Evolutionary conservation across 1,140 invertebrate species (phyloP).

Genomic region (Apis mellifera): Amel_HAv3.1 CM009931.2:24299001-24299500

Average conservation of each 20-base stretch:
- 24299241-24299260: constrained; percentile 83
- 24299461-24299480: no score
- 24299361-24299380: no score
- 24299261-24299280: constrained; percentile 85
- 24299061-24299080: no score
- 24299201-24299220: constrained; percentile 89
- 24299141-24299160: constrained; percentile 86
- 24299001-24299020: no score
- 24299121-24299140: constrained; percentile 83
- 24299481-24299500: no score
- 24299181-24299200: constrained; percentile 91
- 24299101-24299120: constrained; percentile 54
- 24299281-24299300: constrained; percentile 80
- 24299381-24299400: no score
- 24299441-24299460: no score
- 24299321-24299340: neutral
- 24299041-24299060: no score
- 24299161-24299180: constrained; percentile 91
- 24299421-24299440: no score
- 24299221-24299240: constrained; percentile 83
- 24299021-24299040: no score
- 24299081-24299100: no score
- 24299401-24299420: no score
- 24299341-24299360: neutral
- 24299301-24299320: constrained; percentile 77